phyloP scores from a whole-genome alignment of 2,888 invertebrate genomes.

The Therioaphis trifolii region DNA sequence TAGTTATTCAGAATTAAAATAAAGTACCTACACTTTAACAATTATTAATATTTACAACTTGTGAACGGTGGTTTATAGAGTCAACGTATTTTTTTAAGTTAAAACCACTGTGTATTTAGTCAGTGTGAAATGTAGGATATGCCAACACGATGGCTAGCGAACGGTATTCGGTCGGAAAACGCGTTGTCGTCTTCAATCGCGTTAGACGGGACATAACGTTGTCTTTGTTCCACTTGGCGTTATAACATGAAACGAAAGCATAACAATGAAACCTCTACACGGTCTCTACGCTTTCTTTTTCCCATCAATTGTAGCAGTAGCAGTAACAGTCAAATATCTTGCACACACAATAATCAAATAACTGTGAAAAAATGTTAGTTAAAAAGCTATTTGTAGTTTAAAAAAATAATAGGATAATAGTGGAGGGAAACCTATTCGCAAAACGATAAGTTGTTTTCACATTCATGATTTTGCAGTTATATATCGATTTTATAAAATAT shows the following conservation, averaged over 20 bases:
- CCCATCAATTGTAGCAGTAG: conserved; percentile 33
- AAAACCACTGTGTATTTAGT: neutral
- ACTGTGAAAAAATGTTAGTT: conserved; percentile 41
- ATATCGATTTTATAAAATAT: neutral
- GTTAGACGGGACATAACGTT: conserved; percentile 40
- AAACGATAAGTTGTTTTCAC: neutral
- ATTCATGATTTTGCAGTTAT: conserved; percentile 17
- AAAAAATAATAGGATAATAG: neutral
- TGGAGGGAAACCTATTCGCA: neutral
- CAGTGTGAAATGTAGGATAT: neutral
- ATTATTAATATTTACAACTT: conserved; percentile 9
- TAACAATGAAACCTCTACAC: conserved; percentile 58
- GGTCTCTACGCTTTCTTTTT: conserved; percentile 60
- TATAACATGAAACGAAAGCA: conserved; percentile 61
- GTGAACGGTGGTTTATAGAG: neutral
- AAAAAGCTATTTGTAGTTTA: conserved; percentile 5
- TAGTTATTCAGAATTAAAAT: neutral
- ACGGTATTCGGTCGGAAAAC: conserved; percentile 57
- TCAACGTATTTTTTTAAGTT: neutral
- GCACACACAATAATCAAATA: conserved; percentile 31
- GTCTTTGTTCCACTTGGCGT: conserved; percentile 60
- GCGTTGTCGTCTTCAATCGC: conserved; percentile 52
- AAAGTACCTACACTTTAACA: neutral
- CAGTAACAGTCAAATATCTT: conserved; percentile 31
- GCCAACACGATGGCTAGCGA: conserved; percentile 8